Conservation (phyloP, 2,113 vertebrate species). For the Urocolius indicus region DNA sequence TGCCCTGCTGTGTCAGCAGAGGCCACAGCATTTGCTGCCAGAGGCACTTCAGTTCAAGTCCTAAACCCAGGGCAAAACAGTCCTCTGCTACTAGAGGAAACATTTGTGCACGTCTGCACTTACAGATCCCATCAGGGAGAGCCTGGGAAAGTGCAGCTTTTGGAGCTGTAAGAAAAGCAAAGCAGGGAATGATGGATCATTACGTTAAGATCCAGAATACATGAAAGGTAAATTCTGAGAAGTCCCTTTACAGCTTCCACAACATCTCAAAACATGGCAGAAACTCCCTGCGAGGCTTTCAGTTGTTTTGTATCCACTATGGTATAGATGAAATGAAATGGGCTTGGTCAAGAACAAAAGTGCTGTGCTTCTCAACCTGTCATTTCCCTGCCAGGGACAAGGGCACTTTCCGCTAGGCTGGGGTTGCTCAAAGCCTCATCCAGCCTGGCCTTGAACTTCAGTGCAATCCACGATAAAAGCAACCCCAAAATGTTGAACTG, state of each 20-base stretch:
- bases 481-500: background rate
- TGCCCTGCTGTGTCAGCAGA: background rate
- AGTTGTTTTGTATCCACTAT: too few species aligned
- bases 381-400: too few species aligned
- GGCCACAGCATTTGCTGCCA: background rate
- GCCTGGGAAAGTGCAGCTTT: background rate
- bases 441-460: background rate
- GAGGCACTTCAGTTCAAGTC: background rate
- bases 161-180: background rate
- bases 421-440: too few species aligned
- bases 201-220: too few species aligned
- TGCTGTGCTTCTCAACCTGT: too few species aligned
- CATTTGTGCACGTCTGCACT: rapidly evolving
- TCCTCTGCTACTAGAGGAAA: background rate
- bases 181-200: background rate
- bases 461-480: background rate
- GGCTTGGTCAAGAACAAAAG: too few species aligned
- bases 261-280: too few species aligned
- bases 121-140: background rate
- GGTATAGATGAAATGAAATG: too few species aligned
- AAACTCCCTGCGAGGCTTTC: too few species aligned
- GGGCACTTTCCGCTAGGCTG: too few species aligned
- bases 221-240: too few species aligned
- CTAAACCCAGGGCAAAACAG: background rate
- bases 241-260: too few species aligned